These are phyloP conservation scores for Drymodes brunneopygia DNA, from an alignment of 2,113 vertebrate genomes.

Conservation along the genomic window DNA sequence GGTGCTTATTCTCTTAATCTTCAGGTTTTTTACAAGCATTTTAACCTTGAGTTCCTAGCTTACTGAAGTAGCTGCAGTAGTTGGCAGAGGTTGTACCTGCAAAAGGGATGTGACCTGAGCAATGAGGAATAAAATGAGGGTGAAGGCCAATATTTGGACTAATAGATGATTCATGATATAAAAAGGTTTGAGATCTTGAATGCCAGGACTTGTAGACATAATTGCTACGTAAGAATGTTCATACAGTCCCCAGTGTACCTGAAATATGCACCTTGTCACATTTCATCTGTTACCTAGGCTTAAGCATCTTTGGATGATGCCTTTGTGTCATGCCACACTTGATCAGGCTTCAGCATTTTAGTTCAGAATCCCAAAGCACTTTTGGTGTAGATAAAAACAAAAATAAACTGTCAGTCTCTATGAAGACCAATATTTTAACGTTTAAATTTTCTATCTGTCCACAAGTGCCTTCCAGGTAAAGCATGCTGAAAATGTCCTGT, in stretches of 20 bases:
- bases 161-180: not conserved
- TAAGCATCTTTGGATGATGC: not conserved
- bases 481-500: not conserved
- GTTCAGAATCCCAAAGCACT: not conserved
- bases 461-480: not conserved
- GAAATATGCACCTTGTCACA: not conserved
- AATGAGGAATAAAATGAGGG: not conserved
- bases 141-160: not conserved
- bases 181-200: not conserved
- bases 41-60: not conserved
- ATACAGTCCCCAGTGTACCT: not conserved
- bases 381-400: not conserved
- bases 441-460: not conserved
- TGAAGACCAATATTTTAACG: not conserved
- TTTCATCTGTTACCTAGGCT: not conserved
- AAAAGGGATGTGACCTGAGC: not conserved
- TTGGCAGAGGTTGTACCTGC: not conserved
- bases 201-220: accelerated
- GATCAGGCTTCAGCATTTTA: not conserved
- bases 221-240: accelerated
- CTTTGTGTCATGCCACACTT: not conserved
- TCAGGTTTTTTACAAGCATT: not conserved
- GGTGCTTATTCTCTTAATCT: not conserved
- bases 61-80: not conserved
- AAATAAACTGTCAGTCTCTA: not conserved